Evolutionary conservation across 2,113 vertebrate species (phyloP), one percentile per base, ranked within the genome.

Genomic region (Melozone crissalis): DNA sequence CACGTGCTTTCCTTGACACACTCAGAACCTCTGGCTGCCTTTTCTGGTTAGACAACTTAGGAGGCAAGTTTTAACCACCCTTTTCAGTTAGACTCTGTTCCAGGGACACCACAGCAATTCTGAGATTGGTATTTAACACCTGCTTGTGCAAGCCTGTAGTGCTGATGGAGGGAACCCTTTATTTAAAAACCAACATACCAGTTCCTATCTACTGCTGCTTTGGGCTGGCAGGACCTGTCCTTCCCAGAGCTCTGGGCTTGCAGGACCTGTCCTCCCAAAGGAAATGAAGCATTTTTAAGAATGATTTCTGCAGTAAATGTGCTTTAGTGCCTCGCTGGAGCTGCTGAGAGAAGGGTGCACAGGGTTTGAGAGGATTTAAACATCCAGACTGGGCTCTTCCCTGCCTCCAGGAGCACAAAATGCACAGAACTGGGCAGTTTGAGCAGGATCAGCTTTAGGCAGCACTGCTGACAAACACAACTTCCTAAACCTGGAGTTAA

Each of bases 21-120:
- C 77, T 80, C 51, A 68, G 81, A 95, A 87, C 18, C 71, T 85
- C 69, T 71, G 58, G 28, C 85, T 80, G 51, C 37, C 26, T 93
- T 95, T 93, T 91, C 31, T 74, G 63, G n/a, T 82, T 67, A 90
- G 87, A 85, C 43, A 69, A 26, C 85, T 80, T 80, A 88, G 17
- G 33, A 76, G 30, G 43, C 1, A 8, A 72, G 13, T 91, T 94
- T 85, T 73, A 88, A 62, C 68, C 84, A 52, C 51, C 51, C 23
- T 82, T 91, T 79, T 79, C 61, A 66, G 46, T 63, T 89, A 62
- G 59, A 83, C 62, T 87, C 63, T 71, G 49, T 85, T 94, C 43
- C 59, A 69, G 69, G 89, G 66, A 68, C n/a, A 58, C 13, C 78
- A 75, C 6, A 47, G 28, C n/a, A 75, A 21, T 89, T 87, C 43